Percentiles rank a stretch among this genome's conserved stretches.
Evolutionary conservation across 2,113 vertebrate genomes (phyloP).

Genomic region (Cyprinodon brontotheroides): DNA sequence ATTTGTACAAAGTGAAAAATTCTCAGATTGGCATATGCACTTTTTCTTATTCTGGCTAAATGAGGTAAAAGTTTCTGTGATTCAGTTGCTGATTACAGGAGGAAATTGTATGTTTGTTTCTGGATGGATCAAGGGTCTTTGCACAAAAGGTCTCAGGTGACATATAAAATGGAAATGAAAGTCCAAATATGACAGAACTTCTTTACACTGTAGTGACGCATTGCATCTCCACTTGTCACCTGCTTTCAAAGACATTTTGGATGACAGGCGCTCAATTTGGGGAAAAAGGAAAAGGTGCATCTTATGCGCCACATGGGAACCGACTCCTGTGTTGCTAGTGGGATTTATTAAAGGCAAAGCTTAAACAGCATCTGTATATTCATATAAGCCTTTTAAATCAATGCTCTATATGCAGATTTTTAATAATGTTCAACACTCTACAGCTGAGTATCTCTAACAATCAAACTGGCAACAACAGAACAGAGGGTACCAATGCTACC

Average conservation of each 20-base stretch:
- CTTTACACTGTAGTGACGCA: slow-evolving; percentile 11
- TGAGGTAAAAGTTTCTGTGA: slow-evolving; percentile 49
- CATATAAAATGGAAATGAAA: slow-evolving; percentile 49
- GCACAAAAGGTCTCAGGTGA: slow-evolving; percentile 51
- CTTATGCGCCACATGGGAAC: too few relatives aligned
- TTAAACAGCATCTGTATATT: slow-evolving; percentile 14
- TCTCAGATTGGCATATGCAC: slow-evolving; percentile 38
- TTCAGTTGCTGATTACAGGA: slow-evolving; percentile 50
- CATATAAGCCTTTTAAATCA: background rate
- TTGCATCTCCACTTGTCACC: background rate
- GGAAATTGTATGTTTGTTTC: slow-evolving; percentile 48
- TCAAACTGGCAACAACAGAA: too few relatives aligned
- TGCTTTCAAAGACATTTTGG: too few relatives aligned
- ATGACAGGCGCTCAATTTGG: too few relatives aligned
- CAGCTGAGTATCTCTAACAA: too few relatives aligned
- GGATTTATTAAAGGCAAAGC: background rate
- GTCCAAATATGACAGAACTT: slow-evolving; percentile 28
- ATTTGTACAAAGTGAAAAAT: slow-evolving; percentile 42
- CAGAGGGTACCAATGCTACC: too few relatives aligned
- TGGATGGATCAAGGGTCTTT: slow-evolving; percentile 39
- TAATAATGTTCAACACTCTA: too few relatives aligned
- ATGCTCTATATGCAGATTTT: too few relatives aligned
- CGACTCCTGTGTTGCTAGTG: too few relatives aligned
- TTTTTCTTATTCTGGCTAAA: slow-evolving; percentile 54
- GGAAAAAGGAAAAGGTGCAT: too few relatives aligned